phyloP scores from a whole-genome alignment of 2,888 invertebrate genomes.

The Coenonympha glycerion region DNA sequence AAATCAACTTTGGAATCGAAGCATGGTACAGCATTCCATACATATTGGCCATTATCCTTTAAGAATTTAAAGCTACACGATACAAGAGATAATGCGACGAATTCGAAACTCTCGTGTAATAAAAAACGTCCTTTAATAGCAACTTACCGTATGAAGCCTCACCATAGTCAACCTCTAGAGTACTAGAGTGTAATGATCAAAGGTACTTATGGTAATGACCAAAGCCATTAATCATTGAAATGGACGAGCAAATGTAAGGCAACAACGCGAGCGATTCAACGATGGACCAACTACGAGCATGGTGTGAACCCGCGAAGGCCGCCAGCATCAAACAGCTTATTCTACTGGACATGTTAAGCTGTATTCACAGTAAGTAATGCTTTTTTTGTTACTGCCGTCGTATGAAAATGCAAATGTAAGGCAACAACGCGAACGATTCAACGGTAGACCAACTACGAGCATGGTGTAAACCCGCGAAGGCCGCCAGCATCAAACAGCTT shows the following conservation, averaged over 20 bases:
- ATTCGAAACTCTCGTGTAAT: no score
- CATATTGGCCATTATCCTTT: no score
- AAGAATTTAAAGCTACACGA: no score
- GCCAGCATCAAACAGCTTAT: conserved; percentile 14
- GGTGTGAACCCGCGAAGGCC: conserved; percentile 34
- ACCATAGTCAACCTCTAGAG: neutral
- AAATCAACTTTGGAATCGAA: no score
- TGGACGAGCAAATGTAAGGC: conserved; percentile 5
- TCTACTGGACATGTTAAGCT: neutral
- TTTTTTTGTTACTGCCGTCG: no score
- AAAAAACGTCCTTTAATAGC: no score
- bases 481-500: conserved; percentile 24
- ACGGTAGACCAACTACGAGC: neutral
- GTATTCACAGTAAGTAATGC: no score
- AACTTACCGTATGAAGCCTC: neutral
- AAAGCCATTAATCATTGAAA: conserved; percentile 15
- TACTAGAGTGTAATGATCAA: no score
- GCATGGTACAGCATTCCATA: no score
- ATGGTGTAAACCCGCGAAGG: conserved; percentile 32
- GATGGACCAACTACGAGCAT: neutral
- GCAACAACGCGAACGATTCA: neutral
- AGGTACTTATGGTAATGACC: conserved; percentile 3
- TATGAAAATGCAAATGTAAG: no score
- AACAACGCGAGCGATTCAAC: neutral
- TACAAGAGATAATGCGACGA: no score